Base-by-base conservation (phyloP, 1,140 invertebrate genomes). In the Drosophila gunungcola region DNA sequence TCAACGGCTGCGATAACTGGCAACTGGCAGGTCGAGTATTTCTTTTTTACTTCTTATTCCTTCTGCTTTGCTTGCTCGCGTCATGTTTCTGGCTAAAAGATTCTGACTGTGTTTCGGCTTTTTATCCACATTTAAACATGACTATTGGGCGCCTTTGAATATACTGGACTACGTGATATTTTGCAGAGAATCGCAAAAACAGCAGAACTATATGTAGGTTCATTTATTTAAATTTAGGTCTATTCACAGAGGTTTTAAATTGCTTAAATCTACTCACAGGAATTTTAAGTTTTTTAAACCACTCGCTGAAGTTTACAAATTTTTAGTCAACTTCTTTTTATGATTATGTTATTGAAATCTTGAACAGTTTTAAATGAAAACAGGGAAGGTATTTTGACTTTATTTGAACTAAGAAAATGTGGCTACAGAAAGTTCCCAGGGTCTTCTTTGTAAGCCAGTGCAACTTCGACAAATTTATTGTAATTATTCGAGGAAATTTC, bases 51-150 rank as follows among this genome's bases (percentile, higher is more conserved):
- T 67, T 64, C n/a, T 51, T 67, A 13, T 52, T 68, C 27, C 21
- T 52, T 51, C 16, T 60, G 42, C 69, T 61, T 45, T 57, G 54
- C 36, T 51, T 21, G 56, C 56, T 58, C 43, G 29, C 39, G 60
- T 63, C 63, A 73, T 74, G 49, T 73, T 55, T 73, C 38, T 32
- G 57, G 57, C 72, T 52, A 54, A 73, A 43, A 73, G 39, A 73
- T 29, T 32, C 13, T 21, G 36, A 27, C 29, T 48, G 36, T 58
- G 68, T 41, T 49, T 55, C 10, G 38, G 13, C 9, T 60, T 55
- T 49, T 38, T 55, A 41, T 38, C 32, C 45, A 49, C 25, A 49
- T 21, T 13, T 25, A 51, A 55, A 51, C 9, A 32, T 38, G 45
- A 49, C 63, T 49, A 56, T 12, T n/a, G n/a, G n/a, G 39, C 29